Conservation (phyloP, 2,888 invertebrate genomes). For the Omphaloscelis lunosa region DNA sequence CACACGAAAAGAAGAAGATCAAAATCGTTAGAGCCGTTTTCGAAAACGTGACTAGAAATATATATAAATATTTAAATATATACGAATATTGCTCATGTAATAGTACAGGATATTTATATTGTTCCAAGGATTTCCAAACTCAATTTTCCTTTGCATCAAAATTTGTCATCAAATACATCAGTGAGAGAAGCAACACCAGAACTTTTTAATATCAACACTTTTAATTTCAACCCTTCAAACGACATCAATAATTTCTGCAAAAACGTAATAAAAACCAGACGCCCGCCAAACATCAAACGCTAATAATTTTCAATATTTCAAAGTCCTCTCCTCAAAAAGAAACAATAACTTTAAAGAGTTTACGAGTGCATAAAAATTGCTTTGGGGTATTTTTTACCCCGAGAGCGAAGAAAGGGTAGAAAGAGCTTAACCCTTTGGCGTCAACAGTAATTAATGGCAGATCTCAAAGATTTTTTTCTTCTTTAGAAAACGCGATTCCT, state of each 20-base stretch:
- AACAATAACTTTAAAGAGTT: conserved; percentile 88
- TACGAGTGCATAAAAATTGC: conserved; percentile 85
- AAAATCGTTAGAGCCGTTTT: too few relatives aligned
- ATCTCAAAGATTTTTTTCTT: conserved; percentile 78
- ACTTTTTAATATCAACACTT: conserved; percentile 56
- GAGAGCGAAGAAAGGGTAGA: conserved; percentile 81
- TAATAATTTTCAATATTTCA: conserved; percentile 88
- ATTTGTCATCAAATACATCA: conserved; percentile 47
- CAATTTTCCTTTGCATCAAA: not conserved
- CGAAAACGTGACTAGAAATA: too few relatives aligned
- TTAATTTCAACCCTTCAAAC: conserved; percentile 57
- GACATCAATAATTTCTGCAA: conserved; percentile 54
- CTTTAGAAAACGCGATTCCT: conserved; percentile 76
- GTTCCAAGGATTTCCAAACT: not conserved
- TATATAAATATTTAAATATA: too few relatives aligned
- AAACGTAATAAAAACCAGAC: conserved; percentile 61
- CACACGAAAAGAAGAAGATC: too few relatives aligned
- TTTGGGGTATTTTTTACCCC: conserved; percentile 79
- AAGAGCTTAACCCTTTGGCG: conserved; percentile 84
- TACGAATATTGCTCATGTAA: too few relatives aligned
- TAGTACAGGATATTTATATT: too few relatives aligned
- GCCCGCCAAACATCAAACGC: conserved; percentile 83
- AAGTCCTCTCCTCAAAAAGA: conserved; percentile 84
- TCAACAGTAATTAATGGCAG: conserved; percentile 86
- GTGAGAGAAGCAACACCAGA: conserved; percentile 54